Conservation (phyloP, 2,888 invertebrate genomes). For the Zeuzera pyrina region DNA sequence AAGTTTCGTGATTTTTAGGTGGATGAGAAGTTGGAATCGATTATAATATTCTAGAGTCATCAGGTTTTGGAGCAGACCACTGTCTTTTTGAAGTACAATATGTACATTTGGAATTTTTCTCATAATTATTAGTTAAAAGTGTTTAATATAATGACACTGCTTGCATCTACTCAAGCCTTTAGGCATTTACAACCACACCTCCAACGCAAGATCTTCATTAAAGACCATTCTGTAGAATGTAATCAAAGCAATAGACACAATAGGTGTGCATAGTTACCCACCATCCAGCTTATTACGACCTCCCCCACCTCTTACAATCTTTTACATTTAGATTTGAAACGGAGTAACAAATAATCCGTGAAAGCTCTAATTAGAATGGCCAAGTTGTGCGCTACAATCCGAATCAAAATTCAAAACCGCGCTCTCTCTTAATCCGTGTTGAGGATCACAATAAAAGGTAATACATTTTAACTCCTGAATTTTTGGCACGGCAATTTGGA, state of each 20-base stretch:
- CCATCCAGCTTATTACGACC: constrained; percentile 33
- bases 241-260: constrained; percentile 66
- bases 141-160: constrained; percentile 15
- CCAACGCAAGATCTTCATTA: constrained; percentile 61
- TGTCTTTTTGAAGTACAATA: constrained; percentile 14
- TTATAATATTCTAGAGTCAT: too few relatives aligned
- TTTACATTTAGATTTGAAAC: constrained; percentile 30
- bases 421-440: constrained; percentile 72
- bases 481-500: constrained; percentile 29
- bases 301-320: constrained; percentile 21
- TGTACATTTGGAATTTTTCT: too few relatives aligned
- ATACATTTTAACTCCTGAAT: constrained; percentile 64
- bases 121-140: too few relatives aligned
- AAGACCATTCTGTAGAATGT: constrained; percentile 57
- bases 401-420: constrained; percentile 74
- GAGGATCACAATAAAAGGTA: constrained; percentile 74
- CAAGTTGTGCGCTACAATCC: constrained; percentile 56
- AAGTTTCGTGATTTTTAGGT: too few relatives aligned
- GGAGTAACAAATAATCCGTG: constrained; percentile 41
- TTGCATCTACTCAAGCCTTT: constrained; percentile 34
- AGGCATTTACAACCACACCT: constrained; percentile 44
- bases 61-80: too few relatives aligned
- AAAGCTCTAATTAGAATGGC: constrained; percentile 56
- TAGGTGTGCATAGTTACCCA: constrained; percentile 62
- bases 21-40: too few relatives aligned